Percentiles rank a stretch among this genome's conserved stretches.
These are phyloP conservation scores for Platorchestia sp. DNA, from an alignment of 1,140 invertebrate species.

Conservation along the genomic window DNA sequence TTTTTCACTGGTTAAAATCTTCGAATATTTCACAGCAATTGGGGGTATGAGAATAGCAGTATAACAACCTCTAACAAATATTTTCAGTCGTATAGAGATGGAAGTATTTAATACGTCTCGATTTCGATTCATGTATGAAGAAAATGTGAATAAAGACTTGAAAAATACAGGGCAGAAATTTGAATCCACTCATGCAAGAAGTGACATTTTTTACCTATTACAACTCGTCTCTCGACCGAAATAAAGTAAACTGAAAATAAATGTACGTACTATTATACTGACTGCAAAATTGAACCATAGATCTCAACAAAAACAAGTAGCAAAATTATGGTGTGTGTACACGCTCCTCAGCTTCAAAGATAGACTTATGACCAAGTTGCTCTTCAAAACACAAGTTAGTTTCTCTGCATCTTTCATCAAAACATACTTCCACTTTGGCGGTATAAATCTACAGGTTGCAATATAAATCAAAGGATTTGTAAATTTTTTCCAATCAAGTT, in stretches of 20 bases:
- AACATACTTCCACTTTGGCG: background rate
- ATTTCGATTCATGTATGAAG: background rate
- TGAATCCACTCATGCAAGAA: background rate
- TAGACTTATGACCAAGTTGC: background rate
- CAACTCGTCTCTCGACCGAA: background rate
- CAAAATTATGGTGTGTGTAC: background rate
- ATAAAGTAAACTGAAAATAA: background rate
- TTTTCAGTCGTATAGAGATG: background rate
- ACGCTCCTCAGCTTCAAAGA: background rate
- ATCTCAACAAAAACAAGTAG: background rate
- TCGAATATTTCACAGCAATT: too few species aligned
- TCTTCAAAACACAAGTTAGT: background rate
- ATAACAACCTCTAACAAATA: background rate
- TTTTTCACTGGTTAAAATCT: too few species aligned
- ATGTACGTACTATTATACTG: background rate
- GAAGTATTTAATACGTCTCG: too few species aligned
- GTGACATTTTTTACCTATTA: background rate
- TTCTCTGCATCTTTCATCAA: background rate
- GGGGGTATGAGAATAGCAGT: background rate
- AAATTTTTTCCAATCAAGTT: too few species aligned
- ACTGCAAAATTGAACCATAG: background rate
- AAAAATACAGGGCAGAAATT: background rate
- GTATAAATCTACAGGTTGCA: background rate
- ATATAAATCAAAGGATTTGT: background rate
- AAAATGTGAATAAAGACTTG: background rate